Base-by-base conservation (phyloP, 1,140 invertebrate species). In the Ganaspis sp. region DNA sequence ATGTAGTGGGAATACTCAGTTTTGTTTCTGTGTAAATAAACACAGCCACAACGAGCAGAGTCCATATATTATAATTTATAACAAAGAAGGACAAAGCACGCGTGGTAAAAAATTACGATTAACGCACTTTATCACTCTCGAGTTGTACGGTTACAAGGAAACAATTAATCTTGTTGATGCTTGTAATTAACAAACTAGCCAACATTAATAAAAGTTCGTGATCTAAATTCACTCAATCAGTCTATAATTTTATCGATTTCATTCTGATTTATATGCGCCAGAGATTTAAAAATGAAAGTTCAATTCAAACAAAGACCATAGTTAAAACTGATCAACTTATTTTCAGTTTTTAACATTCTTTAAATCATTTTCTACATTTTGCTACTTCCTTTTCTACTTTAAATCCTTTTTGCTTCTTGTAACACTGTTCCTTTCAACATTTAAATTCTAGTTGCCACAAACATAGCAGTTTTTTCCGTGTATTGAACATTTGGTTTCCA, bases 21-120 rank as follows among this genome's bases (percentile, higher is more conserved):
- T 58, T 11, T 21, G 19, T 58, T 23, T 53, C 49, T 53, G 0
- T 53, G 17, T 19, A 9, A 12, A 23, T 3, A 26, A 26, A 15
- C n/a, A 17, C 17, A n/a, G 17, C n/a, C 45, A 17, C 17, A 6
- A 3, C n/a, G 15, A 26, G 21, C 5, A 26, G 21, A 64, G 54
- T 29, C 9, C 54, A 64, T 26, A 26, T 26, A 29, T 64, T 64
- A 64, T 64, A 64, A 64, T 9, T 64, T 64, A 64, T 64, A 64
- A 64, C 54, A 64, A 64, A 64, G 54, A 26, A 64, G 54, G 54
- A 64, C 21, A 64, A 64, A 64, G 54, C 21, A 64, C 21, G 21
- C 11, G 54, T 29, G 54, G 11, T 23, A 64, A 26, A 29, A 64
- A 64, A 64, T 11, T 26, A 64, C 21, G 9, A 64, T 64, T 12